Percentiles rank a stretch among this genome's conserved stretches.
Conservation (phyloP, 2,797 vertebrate genomes). For the Sebastes alutus region DNA sequence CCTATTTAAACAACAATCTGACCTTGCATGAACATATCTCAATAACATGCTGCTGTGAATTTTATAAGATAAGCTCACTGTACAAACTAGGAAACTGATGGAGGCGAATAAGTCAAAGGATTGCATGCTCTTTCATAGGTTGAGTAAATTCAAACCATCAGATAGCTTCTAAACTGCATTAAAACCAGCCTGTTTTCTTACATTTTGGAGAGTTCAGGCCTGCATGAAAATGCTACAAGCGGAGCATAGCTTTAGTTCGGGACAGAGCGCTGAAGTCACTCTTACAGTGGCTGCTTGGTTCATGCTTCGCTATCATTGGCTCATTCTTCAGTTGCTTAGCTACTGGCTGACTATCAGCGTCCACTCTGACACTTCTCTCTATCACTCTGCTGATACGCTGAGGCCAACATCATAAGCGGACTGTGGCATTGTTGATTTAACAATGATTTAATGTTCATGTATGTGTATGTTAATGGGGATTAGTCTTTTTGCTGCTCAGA, state of each 20-base stretch:
- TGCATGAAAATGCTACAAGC: background rate
- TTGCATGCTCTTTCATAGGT: too few relatives aligned
- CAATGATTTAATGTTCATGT: background rate
- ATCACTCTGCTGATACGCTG: background rate
- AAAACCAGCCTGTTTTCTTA: background rate
- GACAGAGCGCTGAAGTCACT: background rate
- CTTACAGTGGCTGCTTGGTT: background rate
- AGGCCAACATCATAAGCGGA: background rate
- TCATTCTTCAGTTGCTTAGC: background rate
- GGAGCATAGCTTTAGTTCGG: background rate
- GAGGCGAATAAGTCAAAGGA: too few relatives aligned
- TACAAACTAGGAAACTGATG: too few relatives aligned
- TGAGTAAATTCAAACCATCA: too few relatives aligned
- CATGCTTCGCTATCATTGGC: background rate
- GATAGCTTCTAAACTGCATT: background rate
- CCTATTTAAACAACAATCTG: too few relatives aligned
- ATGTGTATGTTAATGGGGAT: background rate
- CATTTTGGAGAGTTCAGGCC: background rate
- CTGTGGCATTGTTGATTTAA: background rate
- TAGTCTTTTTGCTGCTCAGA: background rate
- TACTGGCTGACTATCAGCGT: background rate
- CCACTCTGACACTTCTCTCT: background rate
- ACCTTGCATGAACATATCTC: too few relatives aligned
- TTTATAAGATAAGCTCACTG: too few relatives aligned
- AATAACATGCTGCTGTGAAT: too few relatives aligned